phyloP scores from a whole-genome alignment of 2,113 vertebrate species.

The Hemibagrus wyckioides region DNA sequence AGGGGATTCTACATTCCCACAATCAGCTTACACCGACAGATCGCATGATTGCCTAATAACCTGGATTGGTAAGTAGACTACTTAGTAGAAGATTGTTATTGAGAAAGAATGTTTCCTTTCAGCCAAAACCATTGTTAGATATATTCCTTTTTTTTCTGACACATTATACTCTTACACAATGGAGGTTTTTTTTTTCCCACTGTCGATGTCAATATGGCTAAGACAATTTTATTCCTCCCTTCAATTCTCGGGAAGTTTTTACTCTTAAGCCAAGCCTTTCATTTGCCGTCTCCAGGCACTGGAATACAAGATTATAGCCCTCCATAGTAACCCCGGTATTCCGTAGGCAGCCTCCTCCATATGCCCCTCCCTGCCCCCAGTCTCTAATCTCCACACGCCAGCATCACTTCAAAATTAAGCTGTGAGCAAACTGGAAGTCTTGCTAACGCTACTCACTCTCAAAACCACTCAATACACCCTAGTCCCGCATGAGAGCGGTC shows the following conservation, averaged over 20 bases:
- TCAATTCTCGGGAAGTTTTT: constrained; percentile 57
- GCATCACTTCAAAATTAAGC: constrained; percentile 70
- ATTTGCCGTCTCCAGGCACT: constrained; percentile 60
- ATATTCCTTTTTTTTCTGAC: constrained; percentile 43
- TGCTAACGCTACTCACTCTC: constrained; percentile 59
- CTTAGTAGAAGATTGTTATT: constrained; percentile 64
- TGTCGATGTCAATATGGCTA: constrained; percentile 48
- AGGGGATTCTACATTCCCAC: constrained; percentile 70
- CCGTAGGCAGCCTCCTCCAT: constrained; percentile 45
- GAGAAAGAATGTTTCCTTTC: constrained; percentile 62
- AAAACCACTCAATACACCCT: constrained; percentile 60
- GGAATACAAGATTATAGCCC: constrained; percentile 62
- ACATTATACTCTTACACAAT: constrained; percentile 44
- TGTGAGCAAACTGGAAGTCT: constrained; percentile 60
- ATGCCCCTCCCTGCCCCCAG: constrained; percentile 55
- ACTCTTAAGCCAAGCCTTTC: constrained; percentile 62
- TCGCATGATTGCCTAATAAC: constrained; percentile 72
- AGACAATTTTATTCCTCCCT: constrained; percentile 56
- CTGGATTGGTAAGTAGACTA: constrained; percentile 66
- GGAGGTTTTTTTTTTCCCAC: constrained; percentile 3
- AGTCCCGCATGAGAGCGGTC: constrained; percentile 48
- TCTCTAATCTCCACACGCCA: constrained; percentile 68
- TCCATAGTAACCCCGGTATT: constrained; percentile 63
- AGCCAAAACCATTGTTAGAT: constrained; percentile 52
- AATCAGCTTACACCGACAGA: constrained; percentile 75